These are phyloP conservation scores for Lithobates sylvaticus DNA, from an alignment of 2,797 vertebrate genomes.

Conservation along the genomic window DNA sequence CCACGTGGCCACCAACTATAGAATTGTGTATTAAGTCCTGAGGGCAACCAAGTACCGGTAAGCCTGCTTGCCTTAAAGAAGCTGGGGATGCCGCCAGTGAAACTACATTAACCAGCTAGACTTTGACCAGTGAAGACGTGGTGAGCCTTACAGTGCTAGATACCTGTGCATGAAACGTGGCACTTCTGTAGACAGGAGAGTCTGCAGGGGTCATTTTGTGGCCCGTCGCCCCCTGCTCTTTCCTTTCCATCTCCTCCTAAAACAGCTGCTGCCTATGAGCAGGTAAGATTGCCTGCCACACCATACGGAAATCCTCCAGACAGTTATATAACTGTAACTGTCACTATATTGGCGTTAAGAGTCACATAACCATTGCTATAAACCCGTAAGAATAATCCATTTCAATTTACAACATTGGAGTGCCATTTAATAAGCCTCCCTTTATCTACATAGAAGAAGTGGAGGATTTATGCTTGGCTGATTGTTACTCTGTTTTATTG, in stretches of 20 bases:
- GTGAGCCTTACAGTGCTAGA: too few species aligned
- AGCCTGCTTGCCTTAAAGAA: too few species aligned
- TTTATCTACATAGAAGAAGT: not conserved
- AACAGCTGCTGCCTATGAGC: not conserved
- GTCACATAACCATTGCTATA: not conserved
- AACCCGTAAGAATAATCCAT: not conserved
- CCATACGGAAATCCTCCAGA: not conserved
- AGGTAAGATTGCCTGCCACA: not conserved
- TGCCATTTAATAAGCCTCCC: conserved; percentile 12
- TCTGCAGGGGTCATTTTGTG: too few species aligned
- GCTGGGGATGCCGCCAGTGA: too few species aligned
- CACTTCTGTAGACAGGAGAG: too few species aligned
- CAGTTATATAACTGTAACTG: not conserved
- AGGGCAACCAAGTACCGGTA: too few species aligned
- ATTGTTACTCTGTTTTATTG: not conserved
- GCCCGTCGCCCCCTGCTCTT: not conserved
- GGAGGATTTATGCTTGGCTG: not conserved
- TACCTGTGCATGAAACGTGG: too few species aligned
- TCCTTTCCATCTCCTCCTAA: not conserved
- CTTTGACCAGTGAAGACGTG: too few species aligned
- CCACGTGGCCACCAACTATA: too few species aligned
- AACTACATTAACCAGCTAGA: too few species aligned
- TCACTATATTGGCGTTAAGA: not conserved
- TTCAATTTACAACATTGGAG: not conserved
- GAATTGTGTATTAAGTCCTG: too few species aligned